These are phyloP conservation scores for Caenorhabditis afra DNA, from an alignment of 2,888 invertebrate species.

Conservation along the genomic window DNA sequence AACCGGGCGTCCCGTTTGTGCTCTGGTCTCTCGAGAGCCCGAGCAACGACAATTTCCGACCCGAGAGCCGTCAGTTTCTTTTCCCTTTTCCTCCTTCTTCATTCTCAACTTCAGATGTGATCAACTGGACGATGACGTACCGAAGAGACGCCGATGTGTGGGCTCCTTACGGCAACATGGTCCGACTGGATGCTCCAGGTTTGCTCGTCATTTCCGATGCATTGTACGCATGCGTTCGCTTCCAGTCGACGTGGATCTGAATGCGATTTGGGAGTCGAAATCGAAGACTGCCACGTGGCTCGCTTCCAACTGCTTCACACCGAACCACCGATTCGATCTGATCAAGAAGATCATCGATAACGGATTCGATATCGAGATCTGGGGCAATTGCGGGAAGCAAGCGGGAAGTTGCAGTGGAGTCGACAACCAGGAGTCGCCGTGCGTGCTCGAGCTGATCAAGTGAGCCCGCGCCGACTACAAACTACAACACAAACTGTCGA, in stretches of 20 bases:
- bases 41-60: conserved; percentile 61
- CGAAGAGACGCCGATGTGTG: conserved; percentile 63
- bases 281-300: conserved; percentile 55
- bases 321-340: conserved; percentile 48
- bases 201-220: not conserved
- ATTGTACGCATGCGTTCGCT: not conserved
- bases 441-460: conserved; percentile 60
- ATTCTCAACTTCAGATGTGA: conserved; percentile 54
- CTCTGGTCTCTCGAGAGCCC: conserved; percentile 70
- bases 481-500: too few species aligned
- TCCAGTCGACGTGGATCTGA: conserved; percentile 42
- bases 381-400: conserved; percentile 58
- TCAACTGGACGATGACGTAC: conserved; percentile 72
- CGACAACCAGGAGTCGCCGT: conserved; percentile 50
- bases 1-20: conserved; percentile 57
- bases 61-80: conserved; percentile 53
- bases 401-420: conserved; percentile 37
- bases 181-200: conserved; percentile 33
- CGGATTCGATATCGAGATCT: conserved; percentile 44
- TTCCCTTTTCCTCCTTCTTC: not conserved
- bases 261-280: conserved; percentile 53
- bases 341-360: conserved; percentile 49
- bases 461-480: conserved; percentile 5
- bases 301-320: conserved; percentile 59
- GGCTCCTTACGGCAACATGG: conserved; percentile 62